Evolutionary conservation across 2,797 vertebrate species (phyloP), one percentile per base, ranked within the genome.

Genomic region (Crypturellus tataupa): DNA sequence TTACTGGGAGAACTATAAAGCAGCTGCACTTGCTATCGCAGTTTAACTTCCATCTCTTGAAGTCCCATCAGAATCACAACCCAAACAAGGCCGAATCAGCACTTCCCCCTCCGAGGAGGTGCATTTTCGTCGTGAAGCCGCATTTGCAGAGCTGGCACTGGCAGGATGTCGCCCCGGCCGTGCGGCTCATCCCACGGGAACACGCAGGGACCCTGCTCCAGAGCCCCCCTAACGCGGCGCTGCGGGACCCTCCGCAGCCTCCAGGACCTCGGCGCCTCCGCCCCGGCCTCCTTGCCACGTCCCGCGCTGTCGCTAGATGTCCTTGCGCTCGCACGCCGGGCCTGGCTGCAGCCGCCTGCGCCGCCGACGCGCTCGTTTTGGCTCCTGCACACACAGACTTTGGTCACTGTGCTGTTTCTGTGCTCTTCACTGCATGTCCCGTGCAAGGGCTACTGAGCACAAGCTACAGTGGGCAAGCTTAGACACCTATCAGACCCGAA

Each of bases 261-360:
- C 2, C 3, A 21, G 64, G 24, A 58, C 24, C 44, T 19, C 44
- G 4, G 44, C 8, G 44, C 44, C 47, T 49, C 47, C 47, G 3
- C 12, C 21, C 21, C 3, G 53, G 15, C 47, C 90, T 93, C 64
- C 84, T 44, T 92, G 93, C 95, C 93, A 68, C 86, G 65, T 75
- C 92, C 53, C 47, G 35, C 33, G 1, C 65, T 25, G 76, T 81
- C 94, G 89, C 92, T 89, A 95, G 96, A 39, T 92, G 94, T 93
- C 95, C 86, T 87, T 90, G 78, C 44, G 35, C 4, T 44, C 11
- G 1, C 0, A 2, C 53, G 85, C 19, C 69, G 44, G 8, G 44
- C 11, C 0, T 0, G 31, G 10, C 68, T 60, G 12, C 0, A 46
- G 27, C 39, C 12, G 67, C 67, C 49, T 79, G 60, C 51, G 6